Conservation (phyloP, 2,888 invertebrate genomes). For the Platynereis dumerilii region DNA sequence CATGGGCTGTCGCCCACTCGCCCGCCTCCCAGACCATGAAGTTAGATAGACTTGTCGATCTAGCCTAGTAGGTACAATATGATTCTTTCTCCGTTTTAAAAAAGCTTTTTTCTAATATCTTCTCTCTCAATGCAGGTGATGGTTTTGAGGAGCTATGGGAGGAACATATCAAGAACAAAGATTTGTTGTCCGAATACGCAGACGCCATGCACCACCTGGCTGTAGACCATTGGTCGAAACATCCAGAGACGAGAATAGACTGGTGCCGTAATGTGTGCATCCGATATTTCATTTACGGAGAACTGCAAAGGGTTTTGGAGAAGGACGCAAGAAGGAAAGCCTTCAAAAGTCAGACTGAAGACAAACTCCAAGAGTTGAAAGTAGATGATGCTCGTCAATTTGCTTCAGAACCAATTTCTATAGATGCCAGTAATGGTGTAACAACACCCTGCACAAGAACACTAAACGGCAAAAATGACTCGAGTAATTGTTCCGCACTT, state of each 20-base stretch:
- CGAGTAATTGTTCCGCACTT: not conserved
- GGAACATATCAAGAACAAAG: slow-evolving; percentile 50
- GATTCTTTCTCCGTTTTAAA: too few species aligned
- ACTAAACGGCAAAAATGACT: too few species aligned
- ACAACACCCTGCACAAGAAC: too few species aligned
- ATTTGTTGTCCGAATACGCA: slow-evolving; percentile 51
- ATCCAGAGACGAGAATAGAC: slow-evolving; percentile 50
- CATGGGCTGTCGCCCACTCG: too few species aligned
- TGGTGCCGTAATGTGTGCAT: slow-evolving; percentile 51
- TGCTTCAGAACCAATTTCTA: too few species aligned
- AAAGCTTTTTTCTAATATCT: too few species aligned
- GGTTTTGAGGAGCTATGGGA: slow-evolving; percentile 51
- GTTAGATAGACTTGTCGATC: too few species aligned
- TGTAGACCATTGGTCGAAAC: slow-evolving; percentile 54
- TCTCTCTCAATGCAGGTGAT: slow-evolving; percentile 45
- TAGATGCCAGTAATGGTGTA: too few species aligned
- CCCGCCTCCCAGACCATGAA: too few species aligned
- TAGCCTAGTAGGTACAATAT: too few species aligned
- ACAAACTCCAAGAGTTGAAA: too few species aligned
- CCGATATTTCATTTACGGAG: slow-evolving; percentile 54
- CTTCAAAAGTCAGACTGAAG: slow-evolving; percentile 11
- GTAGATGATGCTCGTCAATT: too few species aligned
- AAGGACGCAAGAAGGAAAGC: slow-evolving; percentile 46
- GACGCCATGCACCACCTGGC: slow-evolving; percentile 60
- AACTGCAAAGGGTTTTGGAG: slow-evolving; percentile 47